Evolutionary conservation across 2,113 vertebrate species (phyloP), one percentile per base, ranked within the genome.

Genomic region (Esox niger): DNA sequence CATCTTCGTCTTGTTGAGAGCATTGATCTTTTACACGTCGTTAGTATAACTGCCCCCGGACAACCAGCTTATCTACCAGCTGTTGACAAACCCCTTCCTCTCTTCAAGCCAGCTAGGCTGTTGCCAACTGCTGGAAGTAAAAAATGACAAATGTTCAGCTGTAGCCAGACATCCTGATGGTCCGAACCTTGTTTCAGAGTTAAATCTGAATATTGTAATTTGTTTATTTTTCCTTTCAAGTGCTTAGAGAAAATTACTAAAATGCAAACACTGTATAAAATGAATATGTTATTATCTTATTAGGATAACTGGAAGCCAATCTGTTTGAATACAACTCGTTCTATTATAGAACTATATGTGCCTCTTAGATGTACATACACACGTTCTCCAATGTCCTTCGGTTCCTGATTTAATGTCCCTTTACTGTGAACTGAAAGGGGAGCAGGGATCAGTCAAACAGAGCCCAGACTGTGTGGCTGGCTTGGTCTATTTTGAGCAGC

Each of bases 401-500:
- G 71, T 69, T 76, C 52, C 68, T 56, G 69, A 35, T 63, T 71
- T 73, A 72, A 79, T 83, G 75, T 81, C 29, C 83, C 84, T 88
- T 82, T 83, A 78, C 76, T 84, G 79, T 88, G 86, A n/a, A n/a
- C n/a, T n/a, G n/a, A 87, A 88, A 91, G 86, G 75, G 65, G 80
- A 84, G 79, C 83, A 82, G 38, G 38, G 38, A 43, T 43, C 38
- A 43, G 38, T 15, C 38, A 10, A 43, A 15, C 38, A 43, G 38
- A 43, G 80, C 80, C 80, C 83, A 86, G 84, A 87, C 86, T 79
- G 79, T 85, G 88, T 74, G 88, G 89, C 83, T 84, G 82, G 76
- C 38, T 49, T 82, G 79, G 82, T 88, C 90, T 92, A 92, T 92
- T 92, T 92, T 90, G 86, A 90, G 89, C 80, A 73, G 81, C 86